Evolutionary conservation across 2,797 vertebrate genomes (phyloP).

Genomic region (Spinus olivaceus): DNA sequence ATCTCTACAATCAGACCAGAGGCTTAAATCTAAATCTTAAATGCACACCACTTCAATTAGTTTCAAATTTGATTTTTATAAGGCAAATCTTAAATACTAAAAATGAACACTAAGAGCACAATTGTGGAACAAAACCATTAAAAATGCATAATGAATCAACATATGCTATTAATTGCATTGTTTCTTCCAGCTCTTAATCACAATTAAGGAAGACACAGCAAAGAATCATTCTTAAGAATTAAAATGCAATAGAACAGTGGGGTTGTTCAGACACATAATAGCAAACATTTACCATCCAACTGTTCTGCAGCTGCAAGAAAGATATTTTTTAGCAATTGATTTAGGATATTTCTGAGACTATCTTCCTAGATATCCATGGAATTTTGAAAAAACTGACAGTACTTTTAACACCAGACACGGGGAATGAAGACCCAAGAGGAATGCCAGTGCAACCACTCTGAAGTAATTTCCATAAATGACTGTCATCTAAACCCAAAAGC

Average conservation of each 20-base stretch:
- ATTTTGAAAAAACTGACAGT: neutral
- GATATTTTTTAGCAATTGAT: neutral
- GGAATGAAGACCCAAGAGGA: neutral
- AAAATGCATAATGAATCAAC: neutral
- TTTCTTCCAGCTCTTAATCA: constrained; percentile 14
- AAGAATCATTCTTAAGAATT: neutral
- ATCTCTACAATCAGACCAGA: neutral
- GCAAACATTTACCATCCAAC: neutral
- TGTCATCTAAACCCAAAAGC: neutral
- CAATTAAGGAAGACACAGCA: neutral
- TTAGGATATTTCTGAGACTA: neutral
- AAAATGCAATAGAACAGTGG: neutral
- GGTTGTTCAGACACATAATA: neutral
- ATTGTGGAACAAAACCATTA: neutral
- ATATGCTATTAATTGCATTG: neutral
- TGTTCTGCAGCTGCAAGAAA: neutral
- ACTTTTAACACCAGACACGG: neutral
- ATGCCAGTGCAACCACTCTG: neutral
- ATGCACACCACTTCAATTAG: neutral
- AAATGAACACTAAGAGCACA: neutral
- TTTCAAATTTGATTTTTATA: neutral
- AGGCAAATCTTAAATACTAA: neutral
- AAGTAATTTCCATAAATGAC: neutral
- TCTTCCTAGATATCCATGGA: neutral
- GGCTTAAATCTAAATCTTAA: neutral